A percentile compares a stretch with the other conserved stretches of the same genome.
Evolutionary conservation across 2,113 vertebrate species (phyloP).

Genomic region (Noctilio leporinus): DNA sequence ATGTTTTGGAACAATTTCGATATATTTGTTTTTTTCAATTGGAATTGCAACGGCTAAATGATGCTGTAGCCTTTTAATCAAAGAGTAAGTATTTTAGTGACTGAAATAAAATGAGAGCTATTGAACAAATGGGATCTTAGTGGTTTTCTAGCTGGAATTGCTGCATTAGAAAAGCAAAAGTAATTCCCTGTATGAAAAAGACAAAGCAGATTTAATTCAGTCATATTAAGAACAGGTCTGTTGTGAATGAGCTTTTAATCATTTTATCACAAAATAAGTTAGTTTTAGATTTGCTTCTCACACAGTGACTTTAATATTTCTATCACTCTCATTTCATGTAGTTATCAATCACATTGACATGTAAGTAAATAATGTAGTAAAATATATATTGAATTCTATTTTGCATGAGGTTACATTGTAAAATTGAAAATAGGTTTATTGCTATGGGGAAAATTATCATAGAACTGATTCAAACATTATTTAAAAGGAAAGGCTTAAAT

Average conservation of each 20-base stretch:
- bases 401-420: neutral
- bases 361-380: neutral
- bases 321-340: neutral
- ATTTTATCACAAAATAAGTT: constrained; percentile 9
- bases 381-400: neutral
- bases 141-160: constrained; percentile 36
- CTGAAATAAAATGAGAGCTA: neutral
- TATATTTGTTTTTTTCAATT: constrained; percentile 46
- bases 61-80: constrained; percentile 29
- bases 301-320: neutral
- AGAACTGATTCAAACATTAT: neutral
- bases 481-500: neutral
- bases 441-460: neutral
- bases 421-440: neutral
- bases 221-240: constrained; percentile 15
- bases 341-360: constrained; percentile 21
- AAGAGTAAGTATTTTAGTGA: constrained; percentile 45
- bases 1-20: constrained; percentile 49
- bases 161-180: constrained; percentile 27
- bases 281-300: constrained; percentile 34
- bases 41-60: neutral
- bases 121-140: constrained; percentile 14
- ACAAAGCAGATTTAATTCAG: constrained; percentile 25
- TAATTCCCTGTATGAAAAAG: neutral
- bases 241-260: constrained; percentile 50